These are phyloP conservation scores for Rhinella marina DNA, from an alignment of 2,797 vertebrate genomes.

Conservation along the genomic window DNA sequence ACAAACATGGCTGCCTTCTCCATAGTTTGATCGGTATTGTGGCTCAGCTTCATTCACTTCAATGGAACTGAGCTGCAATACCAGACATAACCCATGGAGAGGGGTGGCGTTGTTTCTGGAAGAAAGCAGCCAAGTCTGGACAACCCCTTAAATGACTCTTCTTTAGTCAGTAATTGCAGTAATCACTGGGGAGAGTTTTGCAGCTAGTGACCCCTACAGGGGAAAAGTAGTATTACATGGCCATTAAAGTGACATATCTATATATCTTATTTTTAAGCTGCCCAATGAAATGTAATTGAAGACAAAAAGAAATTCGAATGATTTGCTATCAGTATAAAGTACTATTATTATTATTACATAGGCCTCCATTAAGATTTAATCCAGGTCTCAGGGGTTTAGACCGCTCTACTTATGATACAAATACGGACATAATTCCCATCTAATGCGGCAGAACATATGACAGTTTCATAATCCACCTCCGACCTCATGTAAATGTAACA, in stretches of 20 bases:
- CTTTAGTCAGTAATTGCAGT: too few species aligned
- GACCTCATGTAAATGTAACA: background rate
- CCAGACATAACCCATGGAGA: background rate
- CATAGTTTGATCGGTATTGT: background rate
- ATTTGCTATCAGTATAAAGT: background rate
- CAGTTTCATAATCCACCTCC: background rate
- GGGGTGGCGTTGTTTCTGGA: background rate
- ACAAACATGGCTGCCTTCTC: background rate
- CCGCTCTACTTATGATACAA: background rate
- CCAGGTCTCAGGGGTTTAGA: slow-evolving; percentile 8
- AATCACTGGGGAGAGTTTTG: too few species aligned
- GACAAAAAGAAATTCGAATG: too few species aligned
- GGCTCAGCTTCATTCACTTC: background rate
- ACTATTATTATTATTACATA: background rate
- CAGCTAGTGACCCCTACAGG: too few species aligned
- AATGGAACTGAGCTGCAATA: background rate
- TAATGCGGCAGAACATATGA: slow-evolving; percentile 31
- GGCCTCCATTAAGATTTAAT: slow-evolving; percentile 16
- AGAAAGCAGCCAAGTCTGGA: background rate
- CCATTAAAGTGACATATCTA: too few species aligned
- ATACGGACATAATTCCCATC: background rate
- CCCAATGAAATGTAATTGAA: too few species aligned
- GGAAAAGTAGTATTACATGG: background rate
- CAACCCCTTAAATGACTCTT: background rate
- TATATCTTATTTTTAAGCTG: too few species aligned